phyloP scores from a whole-genome alignment of 2,113 vertebrate species.

The Salvelinus sp. region DNA sequence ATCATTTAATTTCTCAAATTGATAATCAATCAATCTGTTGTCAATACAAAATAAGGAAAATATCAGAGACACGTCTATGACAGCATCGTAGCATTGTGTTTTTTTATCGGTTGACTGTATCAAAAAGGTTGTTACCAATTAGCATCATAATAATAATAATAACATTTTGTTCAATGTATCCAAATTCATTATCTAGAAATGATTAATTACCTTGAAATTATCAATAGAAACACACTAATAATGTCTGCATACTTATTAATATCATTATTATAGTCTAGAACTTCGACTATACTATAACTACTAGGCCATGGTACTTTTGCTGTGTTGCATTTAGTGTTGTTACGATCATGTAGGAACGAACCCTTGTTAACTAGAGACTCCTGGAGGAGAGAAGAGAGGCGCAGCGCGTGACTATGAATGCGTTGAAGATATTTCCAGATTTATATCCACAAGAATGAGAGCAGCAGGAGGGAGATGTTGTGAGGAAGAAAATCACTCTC shows the following conservation, averaged over 20 bases:
- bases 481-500: constrained; percentile 4
- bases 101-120: too few species aligned
- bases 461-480: constrained; percentile 37
- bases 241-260: too few species aligned
- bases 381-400: background rate
- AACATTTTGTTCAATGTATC: background rate
- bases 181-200: background rate
- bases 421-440: constrained; percentile 61
- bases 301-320: background rate
- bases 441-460: constrained; percentile 45
- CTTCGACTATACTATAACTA: background rate
- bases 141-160: background rate
- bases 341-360: background rate
- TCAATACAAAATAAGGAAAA: too few species aligned
- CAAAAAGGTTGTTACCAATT: background rate
- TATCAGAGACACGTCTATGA: too few species aligned
- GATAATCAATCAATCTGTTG: too few species aligned
- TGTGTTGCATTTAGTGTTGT: constrained; percentile 1
- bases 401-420: constrained; percentile 64
- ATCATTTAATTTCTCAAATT: too few species aligned
- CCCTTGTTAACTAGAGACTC: background rate
- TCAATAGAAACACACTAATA: background rate
- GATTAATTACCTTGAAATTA: background rate
- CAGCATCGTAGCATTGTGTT: too few species aligned
- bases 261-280: too few species aligned